A percentile compares a stretch with the other conserved stretches of the same genome.
Evolutionary conservation across 2,888 invertebrate species (phyloP).

Genomic region (Hecatera dysodea): DNA sequence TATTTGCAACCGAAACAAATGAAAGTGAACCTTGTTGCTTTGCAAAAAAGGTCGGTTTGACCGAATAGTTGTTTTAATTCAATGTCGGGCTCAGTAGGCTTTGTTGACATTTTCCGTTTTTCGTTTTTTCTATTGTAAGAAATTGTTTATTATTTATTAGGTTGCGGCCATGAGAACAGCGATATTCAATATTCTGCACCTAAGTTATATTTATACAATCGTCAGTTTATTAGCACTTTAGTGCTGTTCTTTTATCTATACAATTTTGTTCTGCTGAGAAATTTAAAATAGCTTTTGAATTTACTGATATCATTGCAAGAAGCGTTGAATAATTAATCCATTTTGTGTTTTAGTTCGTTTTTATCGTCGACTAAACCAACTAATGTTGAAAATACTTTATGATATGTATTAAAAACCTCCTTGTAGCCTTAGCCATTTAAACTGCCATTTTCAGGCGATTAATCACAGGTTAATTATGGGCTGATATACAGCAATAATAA

Average conservation of each 20-base stretch:
- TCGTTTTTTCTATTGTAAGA: constrained; percentile 81
- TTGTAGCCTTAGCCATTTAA: constrained; percentile 4
- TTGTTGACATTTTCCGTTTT: constrained; percentile 82
- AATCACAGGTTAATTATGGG: constrained; percentile 29
- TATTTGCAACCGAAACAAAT: constrained; percentile 6
- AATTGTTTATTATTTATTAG: constrained; percentile 68
- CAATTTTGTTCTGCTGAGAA: not conserved
- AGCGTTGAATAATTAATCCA: not conserved
- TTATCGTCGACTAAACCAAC: not conserved
- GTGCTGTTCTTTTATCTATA: constrained; percentile 24
- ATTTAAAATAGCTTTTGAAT: not conserved
- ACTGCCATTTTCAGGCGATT: constrained; percentile 24
- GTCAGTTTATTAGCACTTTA: constrained; percentile 20
- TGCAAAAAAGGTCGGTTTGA: not conserved
- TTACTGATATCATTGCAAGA: not conserved
- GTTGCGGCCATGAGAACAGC: constrained; percentile 53
- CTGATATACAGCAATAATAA: constrained; percentile 28
- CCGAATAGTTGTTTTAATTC: constrained; percentile 52
- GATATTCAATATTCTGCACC: constrained; percentile 39
- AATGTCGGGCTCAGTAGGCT: constrained; percentile 67
- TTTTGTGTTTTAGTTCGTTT: not conserved
- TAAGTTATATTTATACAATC: constrained; percentile 16
- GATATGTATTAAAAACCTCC: not conserved
- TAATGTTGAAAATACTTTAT: constrained; percentile 5
- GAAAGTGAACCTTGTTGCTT: constrained; percentile 21